A percentile compares a stretch with the other conserved stretches of the same genome.
Evolutionary conservation across 2,797 vertebrate genomes (phyloP).

Genomic region (Nothura maculosa): DNA sequence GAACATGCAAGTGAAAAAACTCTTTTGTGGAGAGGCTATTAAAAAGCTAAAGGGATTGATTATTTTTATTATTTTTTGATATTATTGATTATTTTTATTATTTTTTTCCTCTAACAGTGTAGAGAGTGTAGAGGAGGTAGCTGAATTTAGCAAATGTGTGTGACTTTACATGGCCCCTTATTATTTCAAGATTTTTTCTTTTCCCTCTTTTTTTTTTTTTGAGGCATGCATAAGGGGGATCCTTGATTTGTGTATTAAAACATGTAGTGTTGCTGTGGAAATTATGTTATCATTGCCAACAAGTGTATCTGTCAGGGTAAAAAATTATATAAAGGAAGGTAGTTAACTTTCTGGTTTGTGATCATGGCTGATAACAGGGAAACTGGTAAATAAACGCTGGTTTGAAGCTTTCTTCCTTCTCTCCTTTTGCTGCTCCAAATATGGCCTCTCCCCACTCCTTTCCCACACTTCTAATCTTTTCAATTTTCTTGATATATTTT

Average conservation of each 20-base stretch:
- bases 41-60: background rate
- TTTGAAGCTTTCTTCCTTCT: background rate
- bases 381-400: background rate
- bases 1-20: background rate
- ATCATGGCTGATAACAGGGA: background rate
- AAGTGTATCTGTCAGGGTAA: background rate
- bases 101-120: rapidly evolving
- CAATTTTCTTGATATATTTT: background rate
- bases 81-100: background rate
- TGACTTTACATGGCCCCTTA: background rate
- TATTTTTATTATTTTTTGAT: background rate
- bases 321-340: background rate
- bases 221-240: background rate
- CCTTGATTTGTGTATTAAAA: background rate
- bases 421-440: background rate
- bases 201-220: background rate
- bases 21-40: background rate
- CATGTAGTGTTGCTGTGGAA: background rate
- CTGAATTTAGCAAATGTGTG: background rate
- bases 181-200: too few relatives aligned
- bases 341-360: background rate
- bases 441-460: background rate
- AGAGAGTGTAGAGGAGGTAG: background rate
- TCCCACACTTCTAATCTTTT: background rate
- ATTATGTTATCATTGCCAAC: background rate